Evolutionary conservation across 2,888 invertebrate species (phyloP).

Genomic region (Agriopis leucophaearia): DNA sequence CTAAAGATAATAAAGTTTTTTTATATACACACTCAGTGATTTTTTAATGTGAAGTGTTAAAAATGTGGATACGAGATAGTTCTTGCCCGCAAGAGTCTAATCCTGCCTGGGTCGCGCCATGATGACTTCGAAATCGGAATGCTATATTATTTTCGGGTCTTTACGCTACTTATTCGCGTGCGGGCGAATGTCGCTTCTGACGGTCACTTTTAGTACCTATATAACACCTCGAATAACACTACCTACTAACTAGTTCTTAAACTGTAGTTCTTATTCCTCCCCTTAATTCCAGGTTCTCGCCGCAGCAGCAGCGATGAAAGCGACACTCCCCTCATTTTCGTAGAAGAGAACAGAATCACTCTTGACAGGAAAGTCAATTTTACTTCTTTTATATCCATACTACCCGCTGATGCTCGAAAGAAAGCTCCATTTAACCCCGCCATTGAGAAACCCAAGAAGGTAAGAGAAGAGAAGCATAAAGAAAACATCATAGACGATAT

Average conservation of each 20-base stretch:
- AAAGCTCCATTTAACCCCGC: slow-evolving; percentile 14
- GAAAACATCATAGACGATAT: slow-evolving; percentile 31
- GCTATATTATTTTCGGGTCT: too few relatives aligned
- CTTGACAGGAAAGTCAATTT: slow-evolving; percentile 61
- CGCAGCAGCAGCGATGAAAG: slow-evolving; percentile 45
- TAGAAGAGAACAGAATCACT: slow-evolving; percentile 47
- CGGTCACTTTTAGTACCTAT: neutral
- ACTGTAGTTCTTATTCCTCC: slow-evolving; percentile 30
- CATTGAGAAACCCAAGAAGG: slow-evolving; percentile 22
- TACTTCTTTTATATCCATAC: slow-evolving; percentile 60
- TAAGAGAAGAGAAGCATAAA: slow-evolving; percentile 21
- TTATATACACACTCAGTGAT: too few relatives aligned
- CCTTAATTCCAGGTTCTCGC: slow-evolving; percentile 42
- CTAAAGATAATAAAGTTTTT: too few relatives aligned
- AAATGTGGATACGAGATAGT: too few relatives aligned
- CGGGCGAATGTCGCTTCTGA: too few relatives aligned
- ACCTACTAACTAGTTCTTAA: neutral
- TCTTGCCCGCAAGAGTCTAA: too few relatives aligned
- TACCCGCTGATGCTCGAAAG: slow-evolving; percentile 51
- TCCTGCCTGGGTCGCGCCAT: too few relatives aligned
- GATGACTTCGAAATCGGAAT: too few relatives aligned
- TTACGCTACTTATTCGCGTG: too few relatives aligned
- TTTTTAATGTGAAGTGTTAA: too few relatives aligned
- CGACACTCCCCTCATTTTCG: slow-evolving; percentile 39
- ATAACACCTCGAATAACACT: too few relatives aligned